Percentiles rank a stretch among this genome's conserved stretches.
These are phyloP conservation scores for Bombus ignitus DNA, from an alignment of 1,140 invertebrate species.

Conservation along the genomic window DNA sequence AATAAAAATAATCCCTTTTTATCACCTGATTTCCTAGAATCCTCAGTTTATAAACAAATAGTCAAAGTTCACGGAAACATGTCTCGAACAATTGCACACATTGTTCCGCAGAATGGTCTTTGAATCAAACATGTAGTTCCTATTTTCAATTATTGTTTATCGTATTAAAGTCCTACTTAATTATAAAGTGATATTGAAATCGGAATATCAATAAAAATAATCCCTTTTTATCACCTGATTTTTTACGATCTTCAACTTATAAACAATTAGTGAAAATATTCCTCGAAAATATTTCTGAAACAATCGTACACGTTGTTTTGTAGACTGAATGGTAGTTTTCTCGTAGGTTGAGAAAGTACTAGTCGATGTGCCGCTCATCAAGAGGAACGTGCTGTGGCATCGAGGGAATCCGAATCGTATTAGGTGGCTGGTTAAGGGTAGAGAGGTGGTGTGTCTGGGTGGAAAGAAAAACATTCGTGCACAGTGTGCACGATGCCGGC, in stretches of 20 bases:
- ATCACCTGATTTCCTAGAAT: rapidly evolving
- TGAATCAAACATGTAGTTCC: too few relatives aligned
- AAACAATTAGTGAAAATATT: not conserved
- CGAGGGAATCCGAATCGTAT: constrained; percentile 39
- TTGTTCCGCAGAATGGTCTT: too few relatives aligned
- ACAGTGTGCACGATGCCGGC: constrained; percentile 22
- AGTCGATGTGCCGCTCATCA: constrained; percentile 24
- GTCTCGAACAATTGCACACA: not conserved
- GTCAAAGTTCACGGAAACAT: not conserved
- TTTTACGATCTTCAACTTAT: not conserved
- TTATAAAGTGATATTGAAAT: too few relatives aligned
- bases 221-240: too few relatives aligned
- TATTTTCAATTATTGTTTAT: too few relatives aligned
- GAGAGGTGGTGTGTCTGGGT: too few relatives aligned
- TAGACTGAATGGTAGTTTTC: not conserved
- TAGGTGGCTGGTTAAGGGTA: constrained; percentile 4
- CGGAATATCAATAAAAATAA: rapidly evolving
- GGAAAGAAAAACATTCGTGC: constrained; percentile 48
- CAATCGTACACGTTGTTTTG: not conserved
- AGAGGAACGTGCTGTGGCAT: constrained; percentile 16
- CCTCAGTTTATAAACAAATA: not conserved
- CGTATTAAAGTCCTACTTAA: rapidly evolving
- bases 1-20: too few relatives aligned
- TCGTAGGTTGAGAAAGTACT: not conserved
- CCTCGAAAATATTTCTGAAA: not conserved